Percentiles rank a stretch among this genome's conserved stretches.
These are phyloP conservation scores for Heterotis niloticus DNA, from an alignment of 2,113 vertebrate genomes.

Conservation along the genomic window DNA sequence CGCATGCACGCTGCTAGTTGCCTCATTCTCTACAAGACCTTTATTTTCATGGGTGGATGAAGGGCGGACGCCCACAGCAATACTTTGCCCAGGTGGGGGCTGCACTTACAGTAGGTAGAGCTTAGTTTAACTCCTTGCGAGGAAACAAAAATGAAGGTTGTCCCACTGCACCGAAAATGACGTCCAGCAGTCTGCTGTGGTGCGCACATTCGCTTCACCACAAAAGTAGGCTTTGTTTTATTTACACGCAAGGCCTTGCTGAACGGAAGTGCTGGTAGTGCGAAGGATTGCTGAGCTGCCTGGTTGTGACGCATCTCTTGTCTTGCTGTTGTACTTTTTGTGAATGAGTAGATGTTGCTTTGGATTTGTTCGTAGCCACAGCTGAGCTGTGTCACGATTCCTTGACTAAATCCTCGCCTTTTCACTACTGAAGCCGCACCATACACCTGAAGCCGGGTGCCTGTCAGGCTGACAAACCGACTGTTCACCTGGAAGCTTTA, in stretches of 20 bases:
- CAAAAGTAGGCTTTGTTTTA: background rate
- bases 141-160: too few relatives aligned
- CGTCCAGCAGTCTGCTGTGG: background rate
- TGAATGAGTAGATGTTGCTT: background rate
- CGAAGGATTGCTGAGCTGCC: background rate
- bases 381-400: too few relatives aligned
- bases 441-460: background rate
- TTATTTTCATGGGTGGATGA: slow-evolving; percentile 47
- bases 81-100: too few relatives aligned
- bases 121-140: too few relatives aligned
- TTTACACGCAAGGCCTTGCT: background rate
- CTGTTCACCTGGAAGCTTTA: slow-evolving; percentile 35
- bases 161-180: background rate
- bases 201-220: background rate
- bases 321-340: background rate
- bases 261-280: background rate
- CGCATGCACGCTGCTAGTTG: slow-evolving; percentile 6
- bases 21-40: slow-evolving; percentile 43
- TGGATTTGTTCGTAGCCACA: background rate
- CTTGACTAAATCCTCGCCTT: background rate
- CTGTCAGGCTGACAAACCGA: background rate
- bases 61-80: too few relatives aligned
- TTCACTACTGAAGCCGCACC: too few relatives aligned
- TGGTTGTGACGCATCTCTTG: background rate
- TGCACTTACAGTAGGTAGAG: too few relatives aligned